phyloP scores from a whole-genome alignment of 2,888 invertebrate species.

The Epirrhoe alternata region DNA sequence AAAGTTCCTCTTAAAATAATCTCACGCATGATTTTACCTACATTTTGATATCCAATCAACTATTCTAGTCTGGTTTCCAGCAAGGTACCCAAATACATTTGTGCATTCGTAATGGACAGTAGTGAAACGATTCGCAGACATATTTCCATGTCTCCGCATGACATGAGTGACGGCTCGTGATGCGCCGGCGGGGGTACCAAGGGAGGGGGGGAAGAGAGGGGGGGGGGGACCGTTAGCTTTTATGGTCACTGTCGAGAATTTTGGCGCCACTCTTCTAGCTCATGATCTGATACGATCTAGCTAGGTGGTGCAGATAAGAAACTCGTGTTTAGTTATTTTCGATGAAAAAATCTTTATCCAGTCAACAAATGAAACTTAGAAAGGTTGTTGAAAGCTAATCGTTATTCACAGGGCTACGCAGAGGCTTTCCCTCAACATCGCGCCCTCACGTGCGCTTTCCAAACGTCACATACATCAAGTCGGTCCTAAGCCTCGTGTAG shows the following conservation, averaged over 20 bases:
- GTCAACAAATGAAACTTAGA: slow-evolving; percentile 8
- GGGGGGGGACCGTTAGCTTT: slow-evolving; percentile 52
- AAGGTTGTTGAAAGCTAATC: slow-evolving; percentile 44
- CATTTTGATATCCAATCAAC: slow-evolving; percentile 19
- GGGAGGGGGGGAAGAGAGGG: slow-evolving; percentile 23
- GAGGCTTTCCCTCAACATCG: slow-evolving; percentile 35
- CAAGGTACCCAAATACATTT: slow-evolving; percentile 19
- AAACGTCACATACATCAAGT: slow-evolving; percentile 25
- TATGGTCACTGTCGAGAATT: slow-evolving; percentile 52
- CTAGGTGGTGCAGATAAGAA: background rate
- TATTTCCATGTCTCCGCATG: slow-evolving; percentile 30
- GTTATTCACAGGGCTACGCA: slow-evolving; percentile 40
- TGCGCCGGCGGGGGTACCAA: slow-evolving; percentile 25
- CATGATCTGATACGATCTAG: slow-evolving; percentile 11
- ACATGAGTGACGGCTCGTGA: slow-evolving; percentile 22
- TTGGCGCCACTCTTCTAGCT: slow-evolving; percentile 52
- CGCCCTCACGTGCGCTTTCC: slow-evolving; percentile 42
- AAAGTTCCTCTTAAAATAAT: background rate
- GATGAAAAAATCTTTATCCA: background rate
- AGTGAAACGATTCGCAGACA: slow-evolving; percentile 29
- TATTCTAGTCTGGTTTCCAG: slow-evolving; percentile 27
- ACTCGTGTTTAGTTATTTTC: background rate
- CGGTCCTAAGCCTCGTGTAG: background rate
- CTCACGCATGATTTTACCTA: slow-evolving; percentile 11
- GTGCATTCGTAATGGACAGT: slow-evolving; percentile 28